Conservation (phyloP, 2,113 vertebrate genomes). For the Podiceps cristatus region DNA sequence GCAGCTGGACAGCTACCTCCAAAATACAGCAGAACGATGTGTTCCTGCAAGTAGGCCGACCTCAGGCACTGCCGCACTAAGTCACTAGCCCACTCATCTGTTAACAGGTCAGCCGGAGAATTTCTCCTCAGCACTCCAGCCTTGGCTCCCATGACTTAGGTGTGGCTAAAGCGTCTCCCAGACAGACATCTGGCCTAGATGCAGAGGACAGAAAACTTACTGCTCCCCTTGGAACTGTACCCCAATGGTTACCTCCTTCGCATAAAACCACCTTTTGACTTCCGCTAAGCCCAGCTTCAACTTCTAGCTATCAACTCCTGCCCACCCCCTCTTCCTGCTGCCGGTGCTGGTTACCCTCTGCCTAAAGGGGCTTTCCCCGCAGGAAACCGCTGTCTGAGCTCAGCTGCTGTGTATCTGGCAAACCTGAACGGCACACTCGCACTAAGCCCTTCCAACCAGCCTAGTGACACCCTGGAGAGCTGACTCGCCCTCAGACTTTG, state of each 20-base stretch:
- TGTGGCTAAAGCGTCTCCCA: constrained; percentile 32
- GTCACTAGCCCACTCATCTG: constrained; percentile 32
- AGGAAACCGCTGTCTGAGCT: neutral
- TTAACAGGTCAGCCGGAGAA: constrained; percentile 46
- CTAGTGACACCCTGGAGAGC: neutral
- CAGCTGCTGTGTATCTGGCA: neutral
- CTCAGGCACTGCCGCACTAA: neutral
- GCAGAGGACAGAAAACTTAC: neutral
- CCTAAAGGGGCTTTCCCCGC: neutral
- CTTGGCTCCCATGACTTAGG: neutral
- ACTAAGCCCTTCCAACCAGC: neutral
- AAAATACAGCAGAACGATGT: neutral
- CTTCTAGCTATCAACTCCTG: neutral
- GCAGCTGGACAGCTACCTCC: neutral
- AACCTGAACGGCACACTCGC: neutral
- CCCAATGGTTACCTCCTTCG: neutral
- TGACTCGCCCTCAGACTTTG: neutral
- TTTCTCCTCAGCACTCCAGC: neutral
- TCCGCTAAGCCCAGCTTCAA: neutral
- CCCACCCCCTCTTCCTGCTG: neutral
- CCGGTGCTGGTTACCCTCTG: neutral
- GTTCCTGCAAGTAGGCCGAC: neutral
- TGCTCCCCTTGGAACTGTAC: neutral
- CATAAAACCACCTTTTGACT: neutral
- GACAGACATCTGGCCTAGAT: neutral